Evolutionary conservation across 2,888 invertebrate species (phyloP), one percentile per base, ranked within the genome.

Genomic region (Lordiphosa fenestrarum): DNA sequence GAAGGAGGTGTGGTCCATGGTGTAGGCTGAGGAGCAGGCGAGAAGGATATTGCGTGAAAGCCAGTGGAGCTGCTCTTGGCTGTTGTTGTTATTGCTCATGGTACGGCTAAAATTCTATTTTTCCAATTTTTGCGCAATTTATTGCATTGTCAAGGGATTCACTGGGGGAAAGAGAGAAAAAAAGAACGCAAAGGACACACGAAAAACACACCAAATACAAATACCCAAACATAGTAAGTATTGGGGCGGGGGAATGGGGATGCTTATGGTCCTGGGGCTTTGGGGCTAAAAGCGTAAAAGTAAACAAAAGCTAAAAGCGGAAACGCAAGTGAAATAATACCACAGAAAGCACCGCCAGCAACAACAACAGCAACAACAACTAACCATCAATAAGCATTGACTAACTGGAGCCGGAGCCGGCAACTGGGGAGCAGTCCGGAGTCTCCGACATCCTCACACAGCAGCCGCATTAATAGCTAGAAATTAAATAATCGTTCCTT

Each of bases 81-180:
- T 61, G 49, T 50, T 53, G 48, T 60, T 63, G 66, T 84, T 78
- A 66, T 81, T 63, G 83, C 56, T 78, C 61, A 55, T 75, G 84
- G 63, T 84, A 82, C 62, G 82, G 77, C 85, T 85, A 85, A 78
- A 77, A 78, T 78, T 78, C 84, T 78, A 85, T 78, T 78, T 78
- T 78, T 85, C 84, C 82, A 80, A 84, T 84, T 80, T 80, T 80
- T 85, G 83, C 84, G 80, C 84, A 80, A 80, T 80, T 80, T 85
- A 80, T 80, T 85, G 80, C 80, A 80, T 84, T 85, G 80, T 85
- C 86, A 80, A 84, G 80, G 80, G 80, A 74, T 69, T 74, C 82
- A 52, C 73, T 67, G 62, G 53, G 59, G 52, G 42, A 53, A 49
- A 53, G 23, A 48, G 48, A 56, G 13, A 49, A 48, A 15, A 40